Evolutionary conservation across 2,888 invertebrate species (phyloP).

Genomic region (Rhamnusium bicolor): DNA sequence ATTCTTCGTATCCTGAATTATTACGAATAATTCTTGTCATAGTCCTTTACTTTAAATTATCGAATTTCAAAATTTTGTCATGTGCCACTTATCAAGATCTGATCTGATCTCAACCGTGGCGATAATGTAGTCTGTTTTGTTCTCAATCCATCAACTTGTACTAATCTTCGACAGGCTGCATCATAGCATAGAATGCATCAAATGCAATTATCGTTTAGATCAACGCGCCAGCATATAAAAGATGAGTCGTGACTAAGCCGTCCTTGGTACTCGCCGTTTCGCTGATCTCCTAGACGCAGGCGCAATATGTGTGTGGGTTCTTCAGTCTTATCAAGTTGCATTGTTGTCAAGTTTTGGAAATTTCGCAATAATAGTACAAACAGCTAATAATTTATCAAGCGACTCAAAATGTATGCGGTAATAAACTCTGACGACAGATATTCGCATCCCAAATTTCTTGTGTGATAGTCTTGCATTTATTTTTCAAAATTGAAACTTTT

Average conservation of each 20-base stretch:
- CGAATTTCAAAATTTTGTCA: slow-evolving; percentile 7
- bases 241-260: slow-evolving; percentile 48
- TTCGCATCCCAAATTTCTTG: no score
- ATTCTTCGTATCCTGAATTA: no score
- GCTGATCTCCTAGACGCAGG: slow-evolving; percentile 17
- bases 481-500: no score
- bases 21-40: no score
- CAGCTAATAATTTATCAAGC: no score
- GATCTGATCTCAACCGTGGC: slow-evolving; percentile 29
- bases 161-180: slow-evolving; percentile 33
- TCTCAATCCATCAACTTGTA: slow-evolving; percentile 35
- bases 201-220: slow-evolving; percentile 41
- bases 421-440: no score
- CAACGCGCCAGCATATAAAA: slow-evolving; percentile 42
- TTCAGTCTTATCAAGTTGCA: background rate
- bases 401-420: no score
- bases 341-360: no score
- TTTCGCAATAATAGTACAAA: no score
- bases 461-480: no score
- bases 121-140: slow-evolving; percentile 36
- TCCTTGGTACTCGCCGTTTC: slow-evolving; percentile 46
- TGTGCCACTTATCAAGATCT: slow-evolving; percentile 12
- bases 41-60: background rate
- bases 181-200: slow-evolving; percentile 30
- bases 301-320: background rate